Evolutionary conservation across 2,113 vertebrate genomes (phyloP).

Genomic region (Cyphomyrus plagiostoma): DNA sequence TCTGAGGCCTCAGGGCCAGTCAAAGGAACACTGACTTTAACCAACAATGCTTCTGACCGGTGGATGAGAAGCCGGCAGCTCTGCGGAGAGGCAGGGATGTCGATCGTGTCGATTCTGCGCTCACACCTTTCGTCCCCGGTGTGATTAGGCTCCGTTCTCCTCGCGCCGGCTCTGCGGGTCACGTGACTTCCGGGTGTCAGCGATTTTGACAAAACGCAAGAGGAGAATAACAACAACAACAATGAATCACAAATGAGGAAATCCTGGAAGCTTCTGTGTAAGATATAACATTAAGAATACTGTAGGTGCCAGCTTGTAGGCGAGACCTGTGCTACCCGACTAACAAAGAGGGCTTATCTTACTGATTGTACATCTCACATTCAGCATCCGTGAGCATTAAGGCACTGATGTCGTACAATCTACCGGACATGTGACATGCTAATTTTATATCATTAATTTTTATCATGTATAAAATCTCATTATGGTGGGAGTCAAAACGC

Average conservation of each 20-base stretch:
- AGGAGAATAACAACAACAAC: background rate
- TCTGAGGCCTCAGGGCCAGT: background rate
- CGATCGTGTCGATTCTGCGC: background rate
- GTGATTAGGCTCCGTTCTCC: background rate
- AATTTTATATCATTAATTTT: too few species aligned
- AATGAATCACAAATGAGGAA: conserved; percentile 22
- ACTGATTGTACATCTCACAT: too few species aligned
- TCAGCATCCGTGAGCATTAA: too few species aligned
- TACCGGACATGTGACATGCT: too few species aligned
- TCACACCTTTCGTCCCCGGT: background rate
- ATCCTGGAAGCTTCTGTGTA: background rate
- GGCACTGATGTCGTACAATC: too few species aligned
- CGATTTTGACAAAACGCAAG: background rate
- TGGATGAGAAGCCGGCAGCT: background rate
- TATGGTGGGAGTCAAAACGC: too few species aligned
- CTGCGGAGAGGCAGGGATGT: background rate
- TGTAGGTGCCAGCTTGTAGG: too few species aligned
- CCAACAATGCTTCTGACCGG: background rate
- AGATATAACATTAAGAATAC: background rate
- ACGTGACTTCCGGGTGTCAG: background rate
- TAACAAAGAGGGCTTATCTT: too few species aligned
- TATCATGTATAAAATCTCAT: too few species aligned
- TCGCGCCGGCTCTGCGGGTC: background rate
- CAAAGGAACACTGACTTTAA: background rate
- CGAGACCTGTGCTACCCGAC: too few species aligned